phyloP scores from a whole-genome alignment of 2,888 invertebrate genomes.

The Exocentrus adspersus region DNA sequence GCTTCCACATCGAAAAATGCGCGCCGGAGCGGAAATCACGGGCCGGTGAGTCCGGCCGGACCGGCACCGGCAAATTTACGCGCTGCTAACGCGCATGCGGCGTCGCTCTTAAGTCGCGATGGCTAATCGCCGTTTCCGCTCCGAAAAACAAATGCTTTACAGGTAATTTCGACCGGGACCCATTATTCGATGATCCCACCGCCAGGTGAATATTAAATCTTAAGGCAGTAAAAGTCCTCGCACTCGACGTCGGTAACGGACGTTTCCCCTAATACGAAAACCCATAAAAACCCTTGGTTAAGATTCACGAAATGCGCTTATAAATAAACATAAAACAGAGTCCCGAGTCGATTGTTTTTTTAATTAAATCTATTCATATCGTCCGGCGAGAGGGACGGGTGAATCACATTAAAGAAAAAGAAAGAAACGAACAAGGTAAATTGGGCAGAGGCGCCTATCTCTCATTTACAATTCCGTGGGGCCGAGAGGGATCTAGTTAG shows the following conservation, averaged over 20 bases:
- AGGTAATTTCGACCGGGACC: not conserved
- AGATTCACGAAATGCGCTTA: constrained; percentile 8
- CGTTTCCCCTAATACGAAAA: not conserved
- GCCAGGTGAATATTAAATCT: not conserved
- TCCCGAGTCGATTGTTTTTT: constrained; percentile 43
- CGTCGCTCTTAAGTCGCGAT: too few species aligned
- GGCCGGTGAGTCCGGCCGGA: not conserved
- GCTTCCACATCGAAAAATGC: constrained; percentile 1
- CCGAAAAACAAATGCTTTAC: not conserved
- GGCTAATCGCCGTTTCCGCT: too few species aligned
- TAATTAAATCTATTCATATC: constrained; percentile 50
- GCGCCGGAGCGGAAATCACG: not conserved
- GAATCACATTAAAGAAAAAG: too few species aligned
- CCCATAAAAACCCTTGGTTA: not conserved
- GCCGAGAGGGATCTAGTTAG: constrained; percentile 45
- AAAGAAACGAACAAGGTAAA: constrained; percentile 52
- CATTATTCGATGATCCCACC: not conserved
- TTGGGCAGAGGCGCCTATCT: constrained; percentile 54
- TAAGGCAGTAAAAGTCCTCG: constrained; percentile 2
- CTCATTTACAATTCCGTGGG: constrained; percentile 54
- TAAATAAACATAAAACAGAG: constrained; percentile 36
- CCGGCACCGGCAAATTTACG: too few species aligned
- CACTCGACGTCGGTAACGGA: not conserved
- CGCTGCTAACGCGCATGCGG: too few species aligned
- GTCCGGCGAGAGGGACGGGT: constrained; percentile 24